A percentile compares a stretch with the other conserved stretches of the same genome.
Evolutionary conservation across 2,113 vertebrate species (phyloP).

Genomic region (Raja brachyura): DNA sequence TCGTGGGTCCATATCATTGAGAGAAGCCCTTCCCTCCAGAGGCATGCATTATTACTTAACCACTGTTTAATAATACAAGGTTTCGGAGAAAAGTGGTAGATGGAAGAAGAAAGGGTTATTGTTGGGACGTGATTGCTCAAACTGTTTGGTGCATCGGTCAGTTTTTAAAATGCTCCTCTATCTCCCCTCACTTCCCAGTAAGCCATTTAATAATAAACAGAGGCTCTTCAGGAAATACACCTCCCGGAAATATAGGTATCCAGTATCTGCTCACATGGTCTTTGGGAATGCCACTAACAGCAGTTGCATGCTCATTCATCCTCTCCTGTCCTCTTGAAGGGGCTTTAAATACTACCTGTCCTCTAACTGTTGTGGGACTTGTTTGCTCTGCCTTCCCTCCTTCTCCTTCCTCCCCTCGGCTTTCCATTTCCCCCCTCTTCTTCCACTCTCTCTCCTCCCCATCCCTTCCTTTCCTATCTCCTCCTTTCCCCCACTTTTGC

Average conservation of each 20-base stretch:
- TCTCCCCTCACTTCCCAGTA: conserved; percentile 81
- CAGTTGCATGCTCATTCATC: conserved; percentile 71
- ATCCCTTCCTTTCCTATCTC: conserved; percentile 40
- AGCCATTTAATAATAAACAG: conserved; percentile 82
- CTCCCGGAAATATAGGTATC: conserved; percentile 83
- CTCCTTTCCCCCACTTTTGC: conserved; percentile 47
- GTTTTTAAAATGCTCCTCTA: conserved; percentile 66
- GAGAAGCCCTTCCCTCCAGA: not conserved
- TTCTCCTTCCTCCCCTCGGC: conserved; percentile 41
- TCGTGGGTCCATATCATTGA: not conserved
- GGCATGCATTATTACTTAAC: not conserved
- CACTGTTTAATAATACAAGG: not conserved
- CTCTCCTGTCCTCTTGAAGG: conserved; percentile 42
- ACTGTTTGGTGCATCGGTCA: conserved; percentile 50
- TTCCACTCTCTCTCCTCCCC: not conserved
- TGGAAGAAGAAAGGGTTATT: not conserved
- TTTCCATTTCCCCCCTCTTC: not conserved
- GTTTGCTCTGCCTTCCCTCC: not conserved
- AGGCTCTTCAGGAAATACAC: conserved; percentile 83
- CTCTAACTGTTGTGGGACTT: not conserved
- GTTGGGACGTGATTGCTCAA: not conserved
- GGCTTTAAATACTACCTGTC: conserved; percentile 45
- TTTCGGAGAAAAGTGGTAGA: not conserved
- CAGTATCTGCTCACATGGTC: conserved; percentile 72
- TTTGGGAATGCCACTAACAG: conserved; percentile 84